These are phyloP conservation scores for Acleris holmiana DNA, from an alignment of 2,888 invertebrate genomes.

Conservation along the genomic window DNA sequence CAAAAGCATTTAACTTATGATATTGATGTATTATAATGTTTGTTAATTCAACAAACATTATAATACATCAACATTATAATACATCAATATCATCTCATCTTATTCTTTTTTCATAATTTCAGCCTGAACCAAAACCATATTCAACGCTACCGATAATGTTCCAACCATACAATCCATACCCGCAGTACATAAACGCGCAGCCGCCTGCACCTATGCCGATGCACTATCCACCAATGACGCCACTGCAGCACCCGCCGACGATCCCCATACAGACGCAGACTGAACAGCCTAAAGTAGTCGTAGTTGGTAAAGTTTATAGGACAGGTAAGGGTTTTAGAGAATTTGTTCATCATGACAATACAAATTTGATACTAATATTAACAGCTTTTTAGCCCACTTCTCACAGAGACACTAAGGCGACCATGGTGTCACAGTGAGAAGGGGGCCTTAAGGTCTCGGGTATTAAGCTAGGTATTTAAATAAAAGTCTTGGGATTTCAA, in stretches of 20 bases:
- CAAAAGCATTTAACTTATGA: too few relatives aligned
- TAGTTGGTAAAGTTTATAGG: conserved; percentile 75
- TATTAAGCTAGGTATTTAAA: too few relatives aligned
- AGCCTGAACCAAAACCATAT: conserved; percentile 78
- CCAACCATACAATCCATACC: conserved; percentile 74
- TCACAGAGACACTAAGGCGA: too few relatives aligned
- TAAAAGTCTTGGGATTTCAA: too few relatives aligned
- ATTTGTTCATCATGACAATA: conserved; percentile 25
- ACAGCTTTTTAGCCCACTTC: too few relatives aligned
- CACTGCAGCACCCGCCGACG: conserved; percentile 57
- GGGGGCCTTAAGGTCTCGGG: too few relatives aligned
- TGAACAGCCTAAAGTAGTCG: conserved; percentile 82
- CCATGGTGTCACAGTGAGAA: too few relatives aligned
- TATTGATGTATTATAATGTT: too few relatives aligned
- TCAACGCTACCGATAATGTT: conserved; percentile 76
- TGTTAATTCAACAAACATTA: too few relatives aligned
- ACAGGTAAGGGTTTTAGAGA: conserved; percentile 36
- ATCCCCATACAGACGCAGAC: conserved; percentile 62
- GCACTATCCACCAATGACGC: conserved; percentile 75
- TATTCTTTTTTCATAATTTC: conserved; percentile 51
- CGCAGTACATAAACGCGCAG: conserved; percentile 64
- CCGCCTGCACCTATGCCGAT: conserved; percentile 68
- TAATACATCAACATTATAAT: too few relatives aligned
- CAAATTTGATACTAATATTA: conserved; percentile 6
- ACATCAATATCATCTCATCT: background rate